phyloP scores from a whole-genome alignment of 2,888 invertebrate species.

The Zaprionus lineosus region DNA sequence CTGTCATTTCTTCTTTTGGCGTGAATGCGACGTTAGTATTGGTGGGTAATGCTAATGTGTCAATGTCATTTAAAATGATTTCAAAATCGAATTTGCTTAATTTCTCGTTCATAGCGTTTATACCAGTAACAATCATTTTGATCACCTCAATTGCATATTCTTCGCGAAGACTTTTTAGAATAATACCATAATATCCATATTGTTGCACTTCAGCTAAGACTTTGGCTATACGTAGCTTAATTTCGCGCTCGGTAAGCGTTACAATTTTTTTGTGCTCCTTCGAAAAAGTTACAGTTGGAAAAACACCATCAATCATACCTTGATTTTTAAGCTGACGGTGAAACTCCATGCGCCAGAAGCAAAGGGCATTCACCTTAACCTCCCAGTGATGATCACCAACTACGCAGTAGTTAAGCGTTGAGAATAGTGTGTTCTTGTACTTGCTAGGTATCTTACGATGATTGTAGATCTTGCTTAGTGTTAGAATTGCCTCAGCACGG shows the following conservation, averaged over 20 bases:
- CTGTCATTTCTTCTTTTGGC: slow-evolving; percentile 13
- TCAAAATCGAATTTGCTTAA: slow-evolving; percentile 85
- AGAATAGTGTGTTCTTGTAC: slow-evolving; percentile 85
- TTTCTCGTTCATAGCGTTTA: slow-evolving; percentile 83
- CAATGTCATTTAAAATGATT: slow-evolving; percentile 58
- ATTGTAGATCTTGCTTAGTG: slow-evolving; percentile 87
- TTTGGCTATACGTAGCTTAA: slow-evolving; percentile 85
- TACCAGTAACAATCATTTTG: slow-evolving; percentile 85
- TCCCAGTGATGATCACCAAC: slow-evolving; percentile 92
- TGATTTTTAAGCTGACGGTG: slow-evolving; percentile 87
- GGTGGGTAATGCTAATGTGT: slow-evolving; percentile 25
- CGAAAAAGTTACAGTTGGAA: slow-evolving; percentile 91
- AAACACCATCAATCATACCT: slow-evolving; percentile 92
- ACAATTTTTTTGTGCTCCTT: slow-evolving; percentile 91
- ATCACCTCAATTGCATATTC: slow-evolving; percentile 89
- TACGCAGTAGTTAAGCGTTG: slow-evolving; percentile 87
- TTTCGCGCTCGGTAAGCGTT: slow-evolving; percentile 86
- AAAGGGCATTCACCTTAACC: slow-evolving; percentile 88
- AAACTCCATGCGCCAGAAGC: slow-evolving; percentile 89
- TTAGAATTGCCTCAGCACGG: slow-evolving; percentile 87
- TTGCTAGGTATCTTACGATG: slow-evolving; percentile 85
- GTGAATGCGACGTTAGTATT: slow-evolving; percentile 4
- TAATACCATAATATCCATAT: slow-evolving; percentile 88
- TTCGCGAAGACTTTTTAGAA: slow-evolving; percentile 86
- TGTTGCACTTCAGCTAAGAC: slow-evolving; percentile 87